Base-by-base conservation (phyloP, 2,888 invertebrate genomes). In the Diaperis boleti region DNA sequence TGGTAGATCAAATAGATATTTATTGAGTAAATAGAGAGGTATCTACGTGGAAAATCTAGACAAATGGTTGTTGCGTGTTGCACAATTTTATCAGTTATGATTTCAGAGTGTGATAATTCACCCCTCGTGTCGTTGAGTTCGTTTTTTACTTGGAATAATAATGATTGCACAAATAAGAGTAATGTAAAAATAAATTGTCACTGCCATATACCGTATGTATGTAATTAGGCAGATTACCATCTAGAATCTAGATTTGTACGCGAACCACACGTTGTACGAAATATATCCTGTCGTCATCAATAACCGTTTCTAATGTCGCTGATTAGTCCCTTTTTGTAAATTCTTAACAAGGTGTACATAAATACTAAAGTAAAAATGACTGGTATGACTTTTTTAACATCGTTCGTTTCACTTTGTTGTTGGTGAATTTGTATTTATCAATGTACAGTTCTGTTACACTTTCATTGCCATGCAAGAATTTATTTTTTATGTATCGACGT, bases 31-130 rank as follows among this genome's bases (percentile, higher is more conserved):
- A 73, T 69, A 75, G 67, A 69, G 49, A 64, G 67, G 70, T 74
- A 76, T 73, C 66, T 74, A 74, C 69, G 70, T 76, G 75, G 74
- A 71, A 70, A 62, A 57, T 59, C 50, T 60, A 56, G 47, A 62
- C 65, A 69, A 67, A 67, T 74, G 71, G 71, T 78, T 78, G 78
- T 79, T 80, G 77, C 72, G 76, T 78, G 78, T 79, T 78, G 79
- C 81, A 80, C 78, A 79, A 77, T 72, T 75, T 72, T 69, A 64
- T 67, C 45, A 59, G 59, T 57, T 66, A 57, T 65, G 54, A 60
- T 54, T 60, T 41, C 15, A 45, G 68, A 64, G 69, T 71, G 72
- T 72, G 70, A 71, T 71, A 71, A 35, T 11, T 45, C 45, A 56
- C 50, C 44, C 41, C 20, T 62, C 39, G 26, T 41, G 10, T 37